Base-by-base conservation (phyloP, 92 coral and sea anemone species). In the Actinostola sp. region DNA sequence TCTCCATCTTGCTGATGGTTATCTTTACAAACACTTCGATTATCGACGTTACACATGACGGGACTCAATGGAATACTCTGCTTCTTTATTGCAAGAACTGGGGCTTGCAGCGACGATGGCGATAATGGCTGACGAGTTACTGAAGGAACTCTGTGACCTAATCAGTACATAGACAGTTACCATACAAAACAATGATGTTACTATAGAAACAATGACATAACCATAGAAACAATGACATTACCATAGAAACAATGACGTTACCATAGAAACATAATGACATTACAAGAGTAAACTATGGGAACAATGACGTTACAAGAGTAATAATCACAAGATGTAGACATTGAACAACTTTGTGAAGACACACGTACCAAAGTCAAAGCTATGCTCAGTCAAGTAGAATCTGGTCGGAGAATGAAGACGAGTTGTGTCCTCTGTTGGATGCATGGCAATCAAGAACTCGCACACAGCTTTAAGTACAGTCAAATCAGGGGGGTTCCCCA, bases 401-500 rank as follows among this genome's bases (percentile, higher is more conserved):
- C 97, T 74, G 75, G 49, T 84, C 27, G 95, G 92, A 3, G 97
- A 83, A 32, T 95, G 95, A 30, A 91, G 79, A 59, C 86, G 88
- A 35, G 74, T 73, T 25, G 89, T 86, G 35, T 95, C 99, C 61
- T 91, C 88, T 4, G 91, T 76, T 4, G 97, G 95, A 53, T 95
- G 99, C 43, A 95, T 87, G 16, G 97, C 97, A 5, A 95, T 76
- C 35, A 95, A 86, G 76, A 95, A 95, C 72, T 95, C 99, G 35
- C 99, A 95, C 59, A 95, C 88, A 26, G 95, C 90, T 60, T 95
- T 95, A 12, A 95, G 83, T 20, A 95, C 99, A 0, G 89, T 92
- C 15, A 87, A 83, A 61, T 92, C 88, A 34, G 97, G 97, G 0
- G 96, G 77, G 39, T 79, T 75, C 1, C 99, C 93, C 89, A 95